Evolutionary conservation across 2,113 vertebrate species (phyloP).

Genomic region (Rhinogobius similis): DNA sequence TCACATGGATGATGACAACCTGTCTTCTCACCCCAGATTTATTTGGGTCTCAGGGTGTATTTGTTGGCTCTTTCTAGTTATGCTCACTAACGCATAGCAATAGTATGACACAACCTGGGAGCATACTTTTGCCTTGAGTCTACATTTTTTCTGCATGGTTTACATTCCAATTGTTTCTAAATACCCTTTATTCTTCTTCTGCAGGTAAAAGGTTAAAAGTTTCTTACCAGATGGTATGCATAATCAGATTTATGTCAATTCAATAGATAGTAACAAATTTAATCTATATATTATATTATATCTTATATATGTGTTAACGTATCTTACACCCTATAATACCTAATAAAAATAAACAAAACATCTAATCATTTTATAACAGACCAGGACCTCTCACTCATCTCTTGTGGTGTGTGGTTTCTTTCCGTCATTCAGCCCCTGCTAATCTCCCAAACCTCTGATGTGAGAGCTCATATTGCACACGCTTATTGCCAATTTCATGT

Average conservation of each 20-base stretch:
- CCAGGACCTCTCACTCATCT: slow-evolving; percentile 4
- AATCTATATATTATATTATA: no score
- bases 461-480: slow-evolving; percentile 38
- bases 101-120: not conserved
- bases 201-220: not conserved
- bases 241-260: not conserved
- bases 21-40: slow-evolving; percentile 26
- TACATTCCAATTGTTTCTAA: not conserved
- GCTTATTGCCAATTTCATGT: slow-evolving; percentile 22
- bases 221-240: not conserved
- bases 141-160: not conserved
- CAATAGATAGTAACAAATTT: not conserved
- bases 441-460: slow-evolving; percentile 44
- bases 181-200: not conserved
- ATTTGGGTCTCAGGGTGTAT: slow-evolving; percentile 17
- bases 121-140: not conserved
- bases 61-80: slow-evolving; percentile 10
- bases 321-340: no score
- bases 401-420: slow-evolving; percentile 11
- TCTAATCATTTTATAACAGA: no score
- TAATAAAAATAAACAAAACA: no score
- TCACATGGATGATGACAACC: slow-evolving; percentile 40
- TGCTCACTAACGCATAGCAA: not conserved
- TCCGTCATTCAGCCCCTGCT: slow-evolving; percentile 34
- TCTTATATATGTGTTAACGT: no score